phyloP scores from a whole-genome alignment of 1,140 invertebrate species.

The Macrobrachium rosenbergii region DNA sequence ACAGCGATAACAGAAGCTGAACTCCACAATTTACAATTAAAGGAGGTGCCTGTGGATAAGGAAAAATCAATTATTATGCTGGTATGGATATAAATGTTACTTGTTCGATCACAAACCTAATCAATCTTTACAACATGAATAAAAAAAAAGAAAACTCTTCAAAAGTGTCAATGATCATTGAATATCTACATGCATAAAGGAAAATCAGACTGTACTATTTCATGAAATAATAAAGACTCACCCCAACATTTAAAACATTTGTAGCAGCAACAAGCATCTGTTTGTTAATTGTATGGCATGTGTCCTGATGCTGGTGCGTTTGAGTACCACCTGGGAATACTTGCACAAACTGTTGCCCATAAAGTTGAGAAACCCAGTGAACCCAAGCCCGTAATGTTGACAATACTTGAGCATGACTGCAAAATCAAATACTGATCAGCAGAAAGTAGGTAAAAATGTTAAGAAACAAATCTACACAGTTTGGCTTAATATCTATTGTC shows the following conservation, averaged over 20 bases:
- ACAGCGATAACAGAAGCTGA: slow-evolving; percentile 60
- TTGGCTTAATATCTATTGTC: too few relatives aligned
- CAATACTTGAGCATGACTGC: slow-evolving; percentile 79
- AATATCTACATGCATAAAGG: too few relatives aligned
- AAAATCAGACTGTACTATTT: background rate
- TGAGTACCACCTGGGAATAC: slow-evolving; percentile 55
- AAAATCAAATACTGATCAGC: slow-evolving; percentile 42
- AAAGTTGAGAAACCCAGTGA: slow-evolving; percentile 73
- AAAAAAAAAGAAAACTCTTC: too few relatives aligned
- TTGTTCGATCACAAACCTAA: too few relatives aligned
- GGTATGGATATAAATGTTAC: too few relatives aligned
- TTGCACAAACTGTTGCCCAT: slow-evolving; percentile 66
- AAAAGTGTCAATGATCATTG: too few relatives aligned
- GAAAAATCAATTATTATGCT: background rate
- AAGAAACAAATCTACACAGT: too few relatives aligned
- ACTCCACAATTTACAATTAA: slow-evolving; percentile 64
- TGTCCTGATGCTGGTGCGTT: slow-evolving; percentile 70
- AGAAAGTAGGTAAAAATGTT: too few relatives aligned
- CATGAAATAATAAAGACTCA: background rate
- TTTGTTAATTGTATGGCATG: slow-evolving; percentile 72
- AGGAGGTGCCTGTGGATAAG: slow-evolving; percentile 41
- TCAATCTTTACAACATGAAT: too few relatives aligned
- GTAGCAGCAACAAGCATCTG: slow-evolving; percentile 68
- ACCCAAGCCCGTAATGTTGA: slow-evolving; percentile 79
- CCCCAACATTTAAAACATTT: slow-evolving; percentile 58